A percentile compares a stretch with the other conserved stretches of the same genome.
phyloP scores from a whole-genome alignment of 2,888 invertebrate genomes.

The Kryphioiulus occultus region DNA sequence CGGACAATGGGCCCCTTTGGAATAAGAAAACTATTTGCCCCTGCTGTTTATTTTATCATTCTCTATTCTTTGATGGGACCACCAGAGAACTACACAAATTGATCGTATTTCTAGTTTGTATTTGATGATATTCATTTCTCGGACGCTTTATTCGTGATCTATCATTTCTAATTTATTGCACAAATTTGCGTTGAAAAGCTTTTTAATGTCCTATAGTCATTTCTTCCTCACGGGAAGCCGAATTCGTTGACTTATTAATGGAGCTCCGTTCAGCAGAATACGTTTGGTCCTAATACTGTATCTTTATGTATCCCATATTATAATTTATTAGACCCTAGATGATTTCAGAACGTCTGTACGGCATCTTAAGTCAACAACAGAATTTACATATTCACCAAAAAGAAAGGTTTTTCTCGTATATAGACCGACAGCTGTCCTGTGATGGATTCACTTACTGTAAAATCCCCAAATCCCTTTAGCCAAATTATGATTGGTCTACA shows the following conservation, averaged over 20 bases:
- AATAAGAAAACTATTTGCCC: not conserved
- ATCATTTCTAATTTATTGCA: not conserved
- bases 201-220: not conserved
- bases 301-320: too few species aligned
- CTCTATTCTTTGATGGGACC: not conserved
- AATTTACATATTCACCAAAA: too few species aligned
- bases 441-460: too few species aligned
- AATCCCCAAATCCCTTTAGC: too few species aligned
- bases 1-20: not conserved
- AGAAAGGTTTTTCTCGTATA: too few species aligned
- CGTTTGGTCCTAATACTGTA: not conserved
- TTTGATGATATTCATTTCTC: not conserved
- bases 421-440: too few species aligned
- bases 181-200: not conserved
- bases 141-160: not conserved
- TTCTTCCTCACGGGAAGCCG: not conserved
- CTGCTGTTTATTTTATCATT: not conserved
- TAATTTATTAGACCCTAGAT: too few species aligned
- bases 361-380: too few species aligned
- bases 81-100: not conserved
- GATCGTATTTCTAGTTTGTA: not conserved
- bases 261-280: not conserved
- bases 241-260: conserved; percentile 17
- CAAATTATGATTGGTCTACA: too few species aligned
- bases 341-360: too few species aligned